phyloP scores from a whole-genome alignment of 2,797 vertebrate genomes.

The Eulemur coronatus region DNA sequence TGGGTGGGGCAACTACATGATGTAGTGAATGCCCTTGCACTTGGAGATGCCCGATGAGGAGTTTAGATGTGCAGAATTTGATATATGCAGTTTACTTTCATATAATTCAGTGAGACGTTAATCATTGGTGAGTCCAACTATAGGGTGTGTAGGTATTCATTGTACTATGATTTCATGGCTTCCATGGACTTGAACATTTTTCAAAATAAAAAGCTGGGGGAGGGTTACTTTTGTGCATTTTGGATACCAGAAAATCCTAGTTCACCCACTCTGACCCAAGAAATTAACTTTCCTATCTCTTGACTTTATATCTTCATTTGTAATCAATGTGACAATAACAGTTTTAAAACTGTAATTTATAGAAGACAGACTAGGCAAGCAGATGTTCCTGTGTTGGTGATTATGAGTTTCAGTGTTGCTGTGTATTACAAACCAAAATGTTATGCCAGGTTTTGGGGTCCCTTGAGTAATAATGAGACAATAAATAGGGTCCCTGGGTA shows the following conservation, averaged over 20 bases:
- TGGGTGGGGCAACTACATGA: not conserved
- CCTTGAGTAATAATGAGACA: not conserved
- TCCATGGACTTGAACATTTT: not conserved
- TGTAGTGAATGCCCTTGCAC: not conserved
- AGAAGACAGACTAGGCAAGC: not conserved
- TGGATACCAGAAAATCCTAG: not conserved
- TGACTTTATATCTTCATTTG: not conserved
- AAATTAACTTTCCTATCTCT: not conserved
- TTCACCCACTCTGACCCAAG: not conserved
- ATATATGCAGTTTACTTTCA: not conserved
- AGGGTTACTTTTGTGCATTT: not conserved
- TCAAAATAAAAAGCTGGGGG: not conserved
- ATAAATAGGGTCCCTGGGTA: not conserved
- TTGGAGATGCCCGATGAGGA: not conserved
- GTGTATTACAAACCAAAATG: not conserved
- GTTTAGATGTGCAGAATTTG: not conserved
- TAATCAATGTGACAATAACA: not conserved
- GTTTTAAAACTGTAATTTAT: constrained; percentile 15
- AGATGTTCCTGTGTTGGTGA: not conserved
- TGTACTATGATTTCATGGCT: not conserved
- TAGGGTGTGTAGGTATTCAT: not conserved
- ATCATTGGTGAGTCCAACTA: not conserved
- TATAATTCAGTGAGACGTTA: not conserved
- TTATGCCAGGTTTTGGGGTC: not conserved
- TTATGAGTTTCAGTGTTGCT: not conserved